Conservation (phyloP, 2,113 vertebrate species). For the Setophaga petechia region DNA sequence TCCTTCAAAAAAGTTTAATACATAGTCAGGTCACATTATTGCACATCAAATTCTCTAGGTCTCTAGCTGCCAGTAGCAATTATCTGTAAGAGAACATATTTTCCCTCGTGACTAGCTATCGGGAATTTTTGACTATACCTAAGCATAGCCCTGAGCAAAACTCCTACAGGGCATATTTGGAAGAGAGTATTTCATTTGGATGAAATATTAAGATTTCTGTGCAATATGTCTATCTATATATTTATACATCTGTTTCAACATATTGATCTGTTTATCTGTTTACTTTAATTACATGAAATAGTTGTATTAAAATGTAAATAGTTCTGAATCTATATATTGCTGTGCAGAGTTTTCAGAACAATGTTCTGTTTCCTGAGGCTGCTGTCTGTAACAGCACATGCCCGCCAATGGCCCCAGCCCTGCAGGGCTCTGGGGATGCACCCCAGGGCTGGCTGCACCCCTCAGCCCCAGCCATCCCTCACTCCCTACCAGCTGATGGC, state of each 20-base stretch:
- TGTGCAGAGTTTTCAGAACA: conserved; percentile 4
- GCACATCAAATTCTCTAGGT: conserved; percentile 86
- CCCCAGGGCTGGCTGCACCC: background rate
- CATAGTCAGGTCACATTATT: conserved; percentile 89
- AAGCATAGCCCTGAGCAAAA: conserved; percentile 87
- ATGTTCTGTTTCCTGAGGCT: background rate
- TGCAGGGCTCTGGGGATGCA: background rate
- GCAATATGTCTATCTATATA: conserved; percentile 73
- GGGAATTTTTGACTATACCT: conserved; percentile 82
- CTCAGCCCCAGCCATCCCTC: accelerated
- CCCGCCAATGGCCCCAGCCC: background rate
- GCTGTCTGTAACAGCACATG: background rate
- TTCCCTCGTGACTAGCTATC: conserved; percentile 82
- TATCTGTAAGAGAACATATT: conserved; percentile 92
- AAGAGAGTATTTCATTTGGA: conserved; percentile 78
- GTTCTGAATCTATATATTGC: conserved; percentile 29
- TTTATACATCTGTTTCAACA: conserved; percentile 79
- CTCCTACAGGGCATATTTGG: conserved; percentile 78
- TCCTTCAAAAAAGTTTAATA: conserved; percentile 93
- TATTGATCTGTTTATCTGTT: conserved; percentile 79
- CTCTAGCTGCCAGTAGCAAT: conserved; percentile 92
- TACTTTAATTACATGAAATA: conserved; percentile 73
- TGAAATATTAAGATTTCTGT: conserved; percentile 74
- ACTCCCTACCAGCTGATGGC: accelerated
- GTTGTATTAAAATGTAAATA: conserved; percentile 72